Evolutionary conservation across 2,888 invertebrate genomes (phyloP), one percentile per base, ranked within the genome.

Genomic region (Melikaiella ostensackeni): DNA sequence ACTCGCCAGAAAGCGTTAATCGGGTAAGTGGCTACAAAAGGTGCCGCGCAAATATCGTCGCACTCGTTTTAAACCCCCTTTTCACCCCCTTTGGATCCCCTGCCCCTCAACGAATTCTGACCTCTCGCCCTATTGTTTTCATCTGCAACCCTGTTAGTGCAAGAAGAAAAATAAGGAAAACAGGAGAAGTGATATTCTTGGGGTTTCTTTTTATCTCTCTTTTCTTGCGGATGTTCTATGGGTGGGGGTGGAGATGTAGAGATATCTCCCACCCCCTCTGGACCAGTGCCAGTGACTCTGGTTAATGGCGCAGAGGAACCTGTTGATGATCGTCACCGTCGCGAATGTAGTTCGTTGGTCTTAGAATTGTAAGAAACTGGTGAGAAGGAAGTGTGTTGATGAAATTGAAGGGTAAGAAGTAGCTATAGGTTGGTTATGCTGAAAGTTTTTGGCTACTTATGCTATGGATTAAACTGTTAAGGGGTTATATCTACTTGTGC

Each of bases 221-320:
- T 70, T 70, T 70, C 70, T 70, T 70, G 70, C 50, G 70, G 70
- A 70, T 70, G 50, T 70, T 70, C 30, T 50, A 6, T 70, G 33
- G 46, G 30, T 1, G 70, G n/a, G 66, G 16, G 46, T 24, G n/a
- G n/a, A n/a, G n/a, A n/a, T n/a, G n/a, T 30, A 11, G 46, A 46
- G 66, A 16, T 27, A 21, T 46, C 50, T 30, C 50, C 30, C 11
- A 79, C 82, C 81, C 79, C 76, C 81, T 82, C 85, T 88, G 88
- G 88, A 88, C 82, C 81, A 77, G 78, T 87, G 88, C 88, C 88
- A 88, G 86, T 87, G 86, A 88, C 85, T 70, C 70, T 85, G 83
- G 82, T 86, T 84, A 84, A 85, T 84, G 84, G 80, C 76, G 80
- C 81, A 77, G 82, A 80, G 84, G 80, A 81, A 87, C 87, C 87